Base-by-base conservation (phyloP, 2,797 vertebrate genomes). In the Semotilus atromaculatus region DNA sequence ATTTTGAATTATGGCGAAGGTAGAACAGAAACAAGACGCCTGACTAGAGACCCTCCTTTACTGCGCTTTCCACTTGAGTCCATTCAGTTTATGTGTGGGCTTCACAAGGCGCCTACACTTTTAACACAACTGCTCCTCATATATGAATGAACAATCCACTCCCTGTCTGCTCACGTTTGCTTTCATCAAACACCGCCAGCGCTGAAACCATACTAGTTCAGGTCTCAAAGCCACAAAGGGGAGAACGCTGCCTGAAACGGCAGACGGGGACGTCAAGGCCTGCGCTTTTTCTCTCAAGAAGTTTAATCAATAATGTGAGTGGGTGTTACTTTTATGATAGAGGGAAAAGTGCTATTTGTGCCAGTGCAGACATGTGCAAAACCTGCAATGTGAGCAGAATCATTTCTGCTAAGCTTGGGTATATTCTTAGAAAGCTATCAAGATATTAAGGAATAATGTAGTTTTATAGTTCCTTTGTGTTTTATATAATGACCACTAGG, bases 101-200 rank as follows among this genome's bases (percentile, higher is more conserved):
- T 77, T 72, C 64, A 86, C 36, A 73, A 38, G 75, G 68, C 43
- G 73, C 85, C 85, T 53, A 55, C 8, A 31, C 81, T 85, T 86
- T 90, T 82, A 83, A 71, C 82, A 85, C 72, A 45, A 64, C n/a
- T 38, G 29, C 66, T 74, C 62, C 74, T 83, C 66, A 64, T 83
- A 64, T 83, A 79, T 85, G 67, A 84, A 88, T 88, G 76, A 91
- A 91, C 89, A 90, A 88, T 74, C n/a, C 38, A 4, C 40, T 81
- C 58, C 83, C 84, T 86, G 85, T 86, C 81, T 84, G 80, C 70
- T n/a, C 66, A 23, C 76, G 5, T 48, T 78, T 3, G 26, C 83
- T 48, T 88, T 87, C 80, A 85, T 81, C 86, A 86, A 79, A 83
- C 83, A 84, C 79, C 51, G n/a, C 81, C 55, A 36, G 55, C 53